Evolutionary conservation across 2,797 vertebrate genomes (phyloP).

Genomic region (Pteronotus mesoamericanus): DNA sequence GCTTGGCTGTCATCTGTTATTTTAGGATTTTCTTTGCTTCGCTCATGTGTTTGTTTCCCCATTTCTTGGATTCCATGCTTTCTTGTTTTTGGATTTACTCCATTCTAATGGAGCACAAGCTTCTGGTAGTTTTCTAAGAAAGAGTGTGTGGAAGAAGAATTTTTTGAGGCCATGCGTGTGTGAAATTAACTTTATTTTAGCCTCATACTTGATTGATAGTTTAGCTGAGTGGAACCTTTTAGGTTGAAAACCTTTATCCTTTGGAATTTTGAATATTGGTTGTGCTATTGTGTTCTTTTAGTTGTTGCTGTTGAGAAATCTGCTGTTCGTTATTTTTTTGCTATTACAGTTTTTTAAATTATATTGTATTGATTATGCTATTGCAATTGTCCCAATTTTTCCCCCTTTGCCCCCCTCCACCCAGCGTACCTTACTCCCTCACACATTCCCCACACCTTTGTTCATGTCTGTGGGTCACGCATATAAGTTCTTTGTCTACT

Average conservation of each 20-base stretch:
- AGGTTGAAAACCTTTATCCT: not conserved
- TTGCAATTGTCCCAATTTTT: not conserved
- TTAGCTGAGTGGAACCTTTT: not conserved
- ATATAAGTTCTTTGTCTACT: not conserved
- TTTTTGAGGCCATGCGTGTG: not conserved
- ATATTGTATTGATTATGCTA: not conserved
- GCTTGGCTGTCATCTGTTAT: not conserved
- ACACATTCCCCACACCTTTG: not conserved
- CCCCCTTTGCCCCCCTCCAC: not conserved
- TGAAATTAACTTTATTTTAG: not conserved
- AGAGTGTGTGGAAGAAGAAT: not conserved
- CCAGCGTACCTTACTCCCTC: not conserved
- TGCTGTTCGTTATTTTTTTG: not conserved
- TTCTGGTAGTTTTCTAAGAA: not conserved
- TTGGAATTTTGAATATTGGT: slow-evolving; percentile 24
- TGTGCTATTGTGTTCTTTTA: not conserved
- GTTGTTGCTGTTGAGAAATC: not conserved
- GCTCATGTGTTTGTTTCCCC: not conserved
- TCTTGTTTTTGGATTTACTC: not conserved
- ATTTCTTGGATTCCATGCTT: not conserved
- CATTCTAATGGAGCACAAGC: not conserved
- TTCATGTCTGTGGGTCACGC: not conserved
- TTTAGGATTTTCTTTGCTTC: not conserved
- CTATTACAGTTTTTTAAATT: not conserved
- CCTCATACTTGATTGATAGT: not conserved